Base-by-base conservation (phyloP, 2,797 vertebrate species). In the Liasis olivaceus region DNA sequence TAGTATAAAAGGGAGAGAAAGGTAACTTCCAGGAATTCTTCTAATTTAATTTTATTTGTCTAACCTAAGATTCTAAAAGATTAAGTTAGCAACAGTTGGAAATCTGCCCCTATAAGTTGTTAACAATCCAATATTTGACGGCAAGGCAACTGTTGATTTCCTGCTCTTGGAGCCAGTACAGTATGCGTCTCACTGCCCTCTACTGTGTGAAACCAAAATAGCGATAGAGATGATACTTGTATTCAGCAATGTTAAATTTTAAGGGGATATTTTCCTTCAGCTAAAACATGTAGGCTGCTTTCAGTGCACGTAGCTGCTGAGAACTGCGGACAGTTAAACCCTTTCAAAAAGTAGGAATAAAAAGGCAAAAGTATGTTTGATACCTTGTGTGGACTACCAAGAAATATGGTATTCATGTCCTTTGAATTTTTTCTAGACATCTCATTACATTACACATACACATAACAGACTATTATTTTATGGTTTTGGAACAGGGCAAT, bases 151-250 rank as follows among this genome's bases (percentile, higher is more conserved):
- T 17, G 47, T 7, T 36, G 51, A 17, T 4, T 60, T 59, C 42
- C 26, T 86, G 47, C 11, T 81, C 89, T 62, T 64, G 11, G 20
- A 56, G 17, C 81, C 60, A 81, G 8, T 8, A 0, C 0, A 7
- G 2, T 9, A 60, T 0, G 0, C 28, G 36, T 2, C 94, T 20
- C 36, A 93, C 84, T 94, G 95, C 0, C 54, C 87, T 94, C 93
- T 85, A 56, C 64, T 92, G 62, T 88, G 86, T 56, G 0, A 8
- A 90, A 88, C 58, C 85, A 85, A 69, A 92, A 94, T 63, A 85
- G 54, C 89, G 88, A 1, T 81, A 94, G 91, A 47, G 13, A 51
- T 85, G 86, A 92, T n/a, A 58, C 31, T 4, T 1, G 1, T 15
- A 63, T 63, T 81, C 58, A 59, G 62, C n/a, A 3, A 2, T 54